phyloP scores from a whole-genome alignment of 2,888 invertebrate genomes.

The Eretmocerus hayati region DNA sequence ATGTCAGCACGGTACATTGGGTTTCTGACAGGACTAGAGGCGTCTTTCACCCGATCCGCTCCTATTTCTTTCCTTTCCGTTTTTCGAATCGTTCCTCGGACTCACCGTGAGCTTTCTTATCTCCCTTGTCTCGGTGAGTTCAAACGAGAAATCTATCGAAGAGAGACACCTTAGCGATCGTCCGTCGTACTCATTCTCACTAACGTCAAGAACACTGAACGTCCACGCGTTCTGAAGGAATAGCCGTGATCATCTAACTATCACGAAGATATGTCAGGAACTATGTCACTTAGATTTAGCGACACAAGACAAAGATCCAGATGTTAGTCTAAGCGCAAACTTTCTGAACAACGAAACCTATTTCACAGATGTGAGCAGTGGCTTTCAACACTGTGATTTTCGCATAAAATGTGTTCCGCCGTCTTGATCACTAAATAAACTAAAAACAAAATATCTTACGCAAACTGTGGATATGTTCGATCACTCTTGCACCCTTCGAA shows the following conservation, averaged over 20 bases:
- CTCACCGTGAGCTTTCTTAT: slow-evolving; percentile 14
- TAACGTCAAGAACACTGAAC: slow-evolving; percentile 29
- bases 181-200: not conserved
- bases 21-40: slow-evolving; percentile 40
- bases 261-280: too few relatives aligned
- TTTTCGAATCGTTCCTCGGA: slow-evolving; percentile 7
- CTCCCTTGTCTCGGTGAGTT: slow-evolving; percentile 2
- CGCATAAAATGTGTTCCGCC: too few relatives aligned
- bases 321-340: too few relatives aligned
- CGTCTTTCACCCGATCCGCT: slow-evolving; percentile 30
- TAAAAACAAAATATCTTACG: too few relatives aligned
- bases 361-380: too few relatives aligned
- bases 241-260: slow-evolving; percentile 8
- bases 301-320: too few relatives aligned
- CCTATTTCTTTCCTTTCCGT: slow-evolving; percentile 10
- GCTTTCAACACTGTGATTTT: too few relatives aligned
- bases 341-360: too few relatives aligned
- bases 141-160: slow-evolving; percentile 18
- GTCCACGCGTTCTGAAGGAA: slow-evolving; percentile 23
- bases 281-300: too few relatives aligned
- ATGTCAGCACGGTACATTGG: slow-evolving; percentile 41
- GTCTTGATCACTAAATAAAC: too few relatives aligned
- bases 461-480: too few relatives aligned
- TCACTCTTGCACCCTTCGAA: too few relatives aligned
- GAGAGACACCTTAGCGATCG: slow-evolving; percentile 27